Base-by-base conservation (phyloP, 2,113 vertebrate species). In the Colius striatus region DNA sequence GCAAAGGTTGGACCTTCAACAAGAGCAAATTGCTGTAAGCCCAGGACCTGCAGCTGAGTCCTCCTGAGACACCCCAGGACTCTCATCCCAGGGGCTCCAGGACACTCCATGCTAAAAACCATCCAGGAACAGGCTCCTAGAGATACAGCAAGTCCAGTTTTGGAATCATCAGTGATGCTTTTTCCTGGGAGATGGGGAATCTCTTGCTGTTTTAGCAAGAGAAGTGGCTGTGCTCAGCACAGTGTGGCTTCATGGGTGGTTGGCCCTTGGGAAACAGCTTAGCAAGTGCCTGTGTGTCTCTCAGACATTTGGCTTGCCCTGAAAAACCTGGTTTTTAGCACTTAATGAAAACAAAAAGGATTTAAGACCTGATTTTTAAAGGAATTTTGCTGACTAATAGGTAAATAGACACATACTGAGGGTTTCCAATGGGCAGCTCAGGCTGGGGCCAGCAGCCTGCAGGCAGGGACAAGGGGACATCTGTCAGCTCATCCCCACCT, bases 51-150 rank as follows among this genome's bases (percentile, higher is more conserved):
- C 23, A 65, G 74, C 65, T 58, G 81, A 26, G n/a, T 43, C 71
- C 34, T 65, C 50, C 89, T 23, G 30, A 23, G n/a, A 3, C 11
- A 27, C n/a, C 58, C 57, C 13, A 1, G 48, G 87, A 38, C 4
- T 30, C 34, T 21, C 2, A 0, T 2, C 60, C 61, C 62, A 6
- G 58, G 65, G 51, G 32, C 30, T 73, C 34, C 34, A 13, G 50
- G n/a, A 73, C 8, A 55, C 26, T 16, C 50, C 2, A 0, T 3
- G 20, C 5, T 61, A 45, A 61, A n/a, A 23, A 45, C 5, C 10
- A 9, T 18, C 29, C n/a, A 66, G 80, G 13, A n/a, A 38, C 9
- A 30, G 30, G 36, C 1, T 90, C 34, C 61, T 30, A 23, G 51
- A 51, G 57, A 27, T 23, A 23, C 0, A 55, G 41, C 10, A 29